Percentiles rank a stretch among this genome's conserved stretches.
phyloP scores from a whole-genome alignment of 1,140 invertebrate species.

The Odontomachus brunneus region DNA sequence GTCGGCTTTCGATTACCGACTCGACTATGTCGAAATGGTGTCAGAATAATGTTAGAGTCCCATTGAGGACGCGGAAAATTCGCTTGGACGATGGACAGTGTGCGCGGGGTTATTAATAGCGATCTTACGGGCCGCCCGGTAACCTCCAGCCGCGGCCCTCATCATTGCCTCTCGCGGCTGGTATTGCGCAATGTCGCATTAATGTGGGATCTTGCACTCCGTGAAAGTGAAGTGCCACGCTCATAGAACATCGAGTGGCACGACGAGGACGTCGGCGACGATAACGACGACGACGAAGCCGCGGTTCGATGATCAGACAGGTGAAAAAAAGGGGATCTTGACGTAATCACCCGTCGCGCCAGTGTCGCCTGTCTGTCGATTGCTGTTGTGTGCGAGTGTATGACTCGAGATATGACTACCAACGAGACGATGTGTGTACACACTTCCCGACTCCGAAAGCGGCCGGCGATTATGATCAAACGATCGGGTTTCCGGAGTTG shows the following conservation, averaged over 20 bases:
- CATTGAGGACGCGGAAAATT: constrained; percentile 13
- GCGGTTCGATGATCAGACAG: neutral
- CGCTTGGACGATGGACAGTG: constrained; percentile 3
- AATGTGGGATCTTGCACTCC: constrained; percentile 24
- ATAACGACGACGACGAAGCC: constrained; percentile 19
- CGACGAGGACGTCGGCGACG: neutral
- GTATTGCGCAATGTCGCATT: constrained; percentile 26
- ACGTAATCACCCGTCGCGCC: constrained; percentile 1
- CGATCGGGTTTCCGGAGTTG: neutral
- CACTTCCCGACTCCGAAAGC: too few relatives aligned
- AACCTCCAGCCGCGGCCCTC: constrained; percentile 1
- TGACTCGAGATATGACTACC: neutral
- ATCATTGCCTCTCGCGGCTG: constrained; percentile 33
- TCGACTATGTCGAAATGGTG: neutral
- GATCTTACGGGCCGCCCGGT: constrained; percentile 2
- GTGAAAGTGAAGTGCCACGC: constrained; percentile 34
- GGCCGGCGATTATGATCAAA: neutral
- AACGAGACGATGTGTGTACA: neutral
- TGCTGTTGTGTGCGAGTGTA: neutral
- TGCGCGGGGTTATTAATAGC: constrained; percentile 41
- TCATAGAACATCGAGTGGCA: constrained; percentile 1
- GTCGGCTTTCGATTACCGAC: neutral
- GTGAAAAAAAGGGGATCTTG: constrained; percentile 11
- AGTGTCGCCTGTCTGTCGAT: constrained; percentile 18
- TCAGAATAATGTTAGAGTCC: neutral